Conservation (phyloP, 2,888 invertebrate species). For the Timema podura region DNA sequence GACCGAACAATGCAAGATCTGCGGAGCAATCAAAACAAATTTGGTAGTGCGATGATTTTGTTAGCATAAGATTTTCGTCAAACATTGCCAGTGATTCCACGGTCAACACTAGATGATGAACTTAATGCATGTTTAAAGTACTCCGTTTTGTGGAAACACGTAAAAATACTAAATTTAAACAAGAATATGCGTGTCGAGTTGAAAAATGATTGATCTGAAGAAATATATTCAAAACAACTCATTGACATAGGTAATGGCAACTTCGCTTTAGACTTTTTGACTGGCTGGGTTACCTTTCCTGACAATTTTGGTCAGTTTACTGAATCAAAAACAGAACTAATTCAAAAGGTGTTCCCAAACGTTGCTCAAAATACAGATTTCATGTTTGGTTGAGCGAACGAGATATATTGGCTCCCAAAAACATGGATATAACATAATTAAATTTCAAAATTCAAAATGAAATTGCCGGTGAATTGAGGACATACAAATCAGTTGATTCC, state of each 20-base stretch:
- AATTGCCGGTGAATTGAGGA: neutral
- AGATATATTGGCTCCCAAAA: constrained; percentile 28
- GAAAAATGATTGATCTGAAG: neutral
- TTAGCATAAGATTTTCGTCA: constrained; percentile 1
- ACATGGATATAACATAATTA: constrained; percentile 8
- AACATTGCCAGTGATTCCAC: neutral
- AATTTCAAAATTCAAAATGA: constrained; percentile 2
- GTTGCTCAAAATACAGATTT: constrained; percentile 21
- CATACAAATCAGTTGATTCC: constrained; percentile 2
- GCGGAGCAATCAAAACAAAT: neutral
- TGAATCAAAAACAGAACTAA: constrained; percentile 35
- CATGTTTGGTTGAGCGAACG: constrained; percentile 29
- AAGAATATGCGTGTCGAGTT: neutral
- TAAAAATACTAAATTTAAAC: neutral
- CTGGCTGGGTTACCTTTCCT: constrained; percentile 37
- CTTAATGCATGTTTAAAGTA: constrained; percentile 8
- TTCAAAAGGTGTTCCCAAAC: constrained; percentile 39
- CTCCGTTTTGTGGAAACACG: neutral
- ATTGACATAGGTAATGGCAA: constrained; percentile 15
- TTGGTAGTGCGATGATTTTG: constrained; percentile 1
- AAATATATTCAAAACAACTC: neutral
- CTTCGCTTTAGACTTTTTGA: constrained; percentile 34
- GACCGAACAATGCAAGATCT: neutral
- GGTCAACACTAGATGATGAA: neutral
- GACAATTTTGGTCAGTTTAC: constrained; percentile 36